phyloP scores from a whole-genome alignment of 2,113 vertebrate species.

The Alethe castanea region DNA sequence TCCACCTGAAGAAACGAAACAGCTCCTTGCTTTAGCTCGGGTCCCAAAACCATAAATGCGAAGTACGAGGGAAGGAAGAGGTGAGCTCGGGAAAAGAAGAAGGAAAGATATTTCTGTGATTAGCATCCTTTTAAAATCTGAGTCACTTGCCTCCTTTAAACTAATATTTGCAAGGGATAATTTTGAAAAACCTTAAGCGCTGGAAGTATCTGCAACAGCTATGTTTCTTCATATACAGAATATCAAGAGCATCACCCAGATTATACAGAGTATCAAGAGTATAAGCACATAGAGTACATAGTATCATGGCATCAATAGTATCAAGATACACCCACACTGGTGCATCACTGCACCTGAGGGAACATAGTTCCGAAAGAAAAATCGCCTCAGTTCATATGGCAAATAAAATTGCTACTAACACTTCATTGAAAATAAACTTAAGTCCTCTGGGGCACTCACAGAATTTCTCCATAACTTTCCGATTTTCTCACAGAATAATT shows the following conservation, averaged over 20 bases:
- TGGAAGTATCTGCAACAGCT: not conserved
- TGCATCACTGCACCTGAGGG: no score
- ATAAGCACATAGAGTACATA: not conserved
- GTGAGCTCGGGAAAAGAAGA: not conserved
- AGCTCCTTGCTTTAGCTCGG: not conserved
- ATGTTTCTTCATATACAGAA: not conserved
- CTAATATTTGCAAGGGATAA: rapidly evolving
- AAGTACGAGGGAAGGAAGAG: not conserved
- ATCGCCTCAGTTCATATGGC: not conserved
- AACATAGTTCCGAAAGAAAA: not conserved
- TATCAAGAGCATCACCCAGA: not conserved
- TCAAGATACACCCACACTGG: not conserved
- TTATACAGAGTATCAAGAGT: not conserved
- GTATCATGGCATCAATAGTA: no score
- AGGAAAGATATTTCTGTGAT: not conserved
- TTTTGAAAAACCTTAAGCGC: not conserved
- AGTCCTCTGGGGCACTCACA: not conserved
- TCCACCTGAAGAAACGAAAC: not conserved
- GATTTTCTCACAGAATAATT: not conserved
- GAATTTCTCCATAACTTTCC: not conserved
- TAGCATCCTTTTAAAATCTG: rapidly evolving
- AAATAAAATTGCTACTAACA: not conserved
- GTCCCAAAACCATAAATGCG: not conserved
- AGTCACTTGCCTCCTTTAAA: not conserved
- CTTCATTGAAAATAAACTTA: not conserved